Percentiles rank a stretch among this genome's conserved stretches.
phyloP scores from a whole-genome alignment of 2,113 vertebrate genomes.

The Heterocephalus glaber region DNA sequence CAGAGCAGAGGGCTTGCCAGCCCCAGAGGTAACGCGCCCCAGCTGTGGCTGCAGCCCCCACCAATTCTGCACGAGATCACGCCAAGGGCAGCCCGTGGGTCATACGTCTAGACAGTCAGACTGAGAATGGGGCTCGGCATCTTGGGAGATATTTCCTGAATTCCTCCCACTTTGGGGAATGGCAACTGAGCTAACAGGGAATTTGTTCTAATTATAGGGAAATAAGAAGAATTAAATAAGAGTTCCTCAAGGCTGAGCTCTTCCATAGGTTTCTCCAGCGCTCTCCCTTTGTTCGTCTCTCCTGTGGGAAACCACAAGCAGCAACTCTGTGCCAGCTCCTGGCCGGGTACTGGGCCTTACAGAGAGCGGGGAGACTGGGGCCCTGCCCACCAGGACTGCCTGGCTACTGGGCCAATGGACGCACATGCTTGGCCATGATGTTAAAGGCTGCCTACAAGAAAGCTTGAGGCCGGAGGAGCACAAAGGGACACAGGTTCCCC shows the following conservation, averaged over 20 bases:
- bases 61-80: neutral
- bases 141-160: slow-evolving; percentile 77
- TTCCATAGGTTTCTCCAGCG: slow-evolving; percentile 6
- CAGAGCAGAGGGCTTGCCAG: slow-evolving; percentile 15
- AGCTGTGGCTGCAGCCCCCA: slow-evolving; percentile 54
- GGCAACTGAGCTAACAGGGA: slow-evolving; percentile 76
- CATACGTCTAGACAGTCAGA: slow-evolving; percentile 77
- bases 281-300: neutral
- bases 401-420: neutral
- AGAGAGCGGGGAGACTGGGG: neutral
- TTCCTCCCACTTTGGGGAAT: slow-evolving; percentile 78
- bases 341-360: neutral
- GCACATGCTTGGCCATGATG: neutral
- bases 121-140: slow-evolving; percentile 64
- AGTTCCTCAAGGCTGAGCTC: slow-evolving; percentile 66
- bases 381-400: neutral
- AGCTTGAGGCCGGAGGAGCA: too few relatives aligned
- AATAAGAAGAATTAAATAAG: slow-evolving; percentile 74
- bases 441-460: neutral
- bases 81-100: slow-evolving; percentile 62
- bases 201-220: slow-evolving; percentile 78
- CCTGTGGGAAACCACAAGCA: neutral
- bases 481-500: fast-evolving
- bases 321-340: neutral
- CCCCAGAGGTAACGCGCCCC: slow-evolving; percentile 53